Evolutionary conservation across 1,140 invertebrate genomes (phyloP).

Genomic region (Pachypsylla venusta): DNA sequence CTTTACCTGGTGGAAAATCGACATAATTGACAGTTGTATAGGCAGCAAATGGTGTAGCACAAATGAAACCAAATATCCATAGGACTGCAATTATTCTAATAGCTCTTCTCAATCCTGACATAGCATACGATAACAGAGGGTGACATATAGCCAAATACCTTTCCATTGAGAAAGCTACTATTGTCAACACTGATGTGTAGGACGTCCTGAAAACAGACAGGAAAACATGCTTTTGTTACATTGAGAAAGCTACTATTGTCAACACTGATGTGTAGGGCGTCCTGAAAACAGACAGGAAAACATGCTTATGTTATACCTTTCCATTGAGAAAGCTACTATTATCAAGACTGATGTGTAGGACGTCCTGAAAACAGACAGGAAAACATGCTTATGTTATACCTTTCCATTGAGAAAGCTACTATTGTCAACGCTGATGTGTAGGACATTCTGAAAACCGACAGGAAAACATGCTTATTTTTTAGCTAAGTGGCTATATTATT

Average conservation of each 20-base stretch:
- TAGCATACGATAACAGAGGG: conserved; percentile 60
- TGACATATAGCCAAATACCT: conserved; percentile 86
- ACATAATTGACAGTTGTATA: conserved; percentile 52
- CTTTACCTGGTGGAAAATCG: conserved; percentile 49
- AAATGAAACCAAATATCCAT: conserved; percentile 59
- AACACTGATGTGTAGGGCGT: conserved; percentile 79
- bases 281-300: conserved; percentile 13
- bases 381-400: no score
- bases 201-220: conserved; percentile 40
- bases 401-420: no score
- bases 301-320: no score
- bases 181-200: conserved; percentile 79
- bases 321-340: conserved; percentile 74
- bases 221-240: no score
- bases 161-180: conserved; percentile 73
- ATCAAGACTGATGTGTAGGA: conserved; percentile 81
- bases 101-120: conserved; percentile 63
- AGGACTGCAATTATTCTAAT: conserved; percentile 60
- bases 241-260: conserved; percentile 76
- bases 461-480: no score
- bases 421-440: no score
- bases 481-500: no score
- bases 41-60: conserved; percentile 62
- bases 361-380: conserved; percentile 32
- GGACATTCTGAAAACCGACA: no score